A percentile compares a stretch with the other conserved stretches of the same genome.
Evolutionary conservation across 2,888 invertebrate species (phyloP).

Genomic region (Perdita meconis): DNA sequence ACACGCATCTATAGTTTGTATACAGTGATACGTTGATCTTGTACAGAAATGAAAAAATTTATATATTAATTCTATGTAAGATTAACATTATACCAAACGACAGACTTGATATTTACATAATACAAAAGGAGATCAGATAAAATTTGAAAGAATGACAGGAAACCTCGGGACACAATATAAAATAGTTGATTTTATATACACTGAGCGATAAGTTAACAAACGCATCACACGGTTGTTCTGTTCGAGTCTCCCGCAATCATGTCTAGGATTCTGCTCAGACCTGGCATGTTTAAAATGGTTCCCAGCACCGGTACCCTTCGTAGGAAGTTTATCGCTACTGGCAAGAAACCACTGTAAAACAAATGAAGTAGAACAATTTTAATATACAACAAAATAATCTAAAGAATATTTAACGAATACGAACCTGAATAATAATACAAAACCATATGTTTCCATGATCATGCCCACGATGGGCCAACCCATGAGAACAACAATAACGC

Average conservation of each 20-base stretch:
- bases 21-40: conserved; percentile 13
- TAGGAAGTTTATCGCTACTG: conserved; percentile 97
- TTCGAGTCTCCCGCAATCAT: conserved; percentile 93
- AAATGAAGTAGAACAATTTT: conserved; percentile 46
- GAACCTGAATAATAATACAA: conserved; percentile 93
- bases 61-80: conserved; percentile 33
- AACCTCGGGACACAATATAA: conserved; percentile 43
- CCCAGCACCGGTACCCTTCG: conserved; percentile 96
- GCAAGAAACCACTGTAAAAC: conserved; percentile 96
- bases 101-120: conserved; percentile 41
- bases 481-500: conserved; percentile 95
- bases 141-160: conserved; percentile 52
- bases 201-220: conserved; percentile 41
- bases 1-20: conserved; percentile 15
- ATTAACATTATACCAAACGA: conserved; percentile 29
- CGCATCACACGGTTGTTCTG: conserved; percentile 91
- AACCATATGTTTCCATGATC: conserved; percentile 98
- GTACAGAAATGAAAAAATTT: conserved; percentile 44
- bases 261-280: conserved; percentile 93
- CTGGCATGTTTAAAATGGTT: conserved; percentile 94
- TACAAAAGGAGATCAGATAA: conserved; percentile 53
- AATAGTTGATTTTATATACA: conserved; percentile 73
- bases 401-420: conserved; percentile 42
- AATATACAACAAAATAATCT: neutral
- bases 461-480: conserved; percentile 99